Base-by-base conservation (phyloP, 2,888 invertebrate genomes). In the Lordiphosa andalusiaca region DNA sequence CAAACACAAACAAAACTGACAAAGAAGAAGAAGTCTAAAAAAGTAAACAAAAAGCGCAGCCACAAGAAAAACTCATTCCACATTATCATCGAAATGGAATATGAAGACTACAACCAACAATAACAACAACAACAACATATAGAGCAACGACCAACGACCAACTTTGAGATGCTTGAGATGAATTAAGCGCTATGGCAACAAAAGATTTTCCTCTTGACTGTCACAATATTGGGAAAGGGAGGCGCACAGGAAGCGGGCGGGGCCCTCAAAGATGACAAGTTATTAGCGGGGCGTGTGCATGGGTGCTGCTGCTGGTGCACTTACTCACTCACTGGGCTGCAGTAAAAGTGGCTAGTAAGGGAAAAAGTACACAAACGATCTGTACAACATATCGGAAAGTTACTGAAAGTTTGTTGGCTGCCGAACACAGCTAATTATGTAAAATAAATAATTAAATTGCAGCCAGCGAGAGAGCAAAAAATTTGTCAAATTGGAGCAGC, bases 31-130 rank as follows among this genome's bases (percentile, higher is more conserved):
- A 55, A 57, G 41, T 56, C 53, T 55, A 51, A 51, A 63, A 74
- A 72, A 70, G 68, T 72, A 81, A 81, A 81, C 81, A 74, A 70
- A 77, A 80, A 53, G 71, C 73, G 68, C 75, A 72, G 64, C 69
- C 53, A 54, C 42, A 69, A 60, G 63, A 47, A 51, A 64, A 62
- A 61, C 57, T 53, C 55, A 67, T 63, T 59, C 56, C 64, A 70
- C 60, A 75, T 75, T 75, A 72, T 72, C 62, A 61, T 64, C 53
- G 42, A 69, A 73, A 63, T 71, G 71, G 51, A 67, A 67, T 70
- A 40, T 21, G 51, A 55, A 63, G 44, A 71, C 30, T 30, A 9
- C 51, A 59, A 42, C 36, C 48, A 52, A 53, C 54, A 50, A 52
- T 41, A 51, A 48, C 19, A 42, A 33, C 48, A 52, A 53, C 54